These are phyloP conservation scores for Lymantria dispar DNA, from an alignment of 2,888 invertebrate genomes.

Conservation along the genomic window DNA sequence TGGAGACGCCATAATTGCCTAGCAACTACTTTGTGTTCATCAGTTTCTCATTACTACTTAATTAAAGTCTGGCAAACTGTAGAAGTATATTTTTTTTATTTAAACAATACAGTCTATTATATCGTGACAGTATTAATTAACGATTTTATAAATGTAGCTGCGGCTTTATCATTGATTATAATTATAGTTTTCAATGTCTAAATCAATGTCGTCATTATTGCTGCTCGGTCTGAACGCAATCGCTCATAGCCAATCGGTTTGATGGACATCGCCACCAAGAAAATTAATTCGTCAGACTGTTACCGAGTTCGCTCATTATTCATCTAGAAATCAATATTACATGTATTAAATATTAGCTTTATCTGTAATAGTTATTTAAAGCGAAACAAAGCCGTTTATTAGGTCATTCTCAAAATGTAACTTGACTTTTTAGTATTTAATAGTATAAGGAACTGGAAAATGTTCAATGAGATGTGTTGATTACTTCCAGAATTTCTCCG, in stretches of 20 bases:
- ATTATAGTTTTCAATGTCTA: conserved; percentile 22
- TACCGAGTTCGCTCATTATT: background rate
- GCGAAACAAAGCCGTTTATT: no score
- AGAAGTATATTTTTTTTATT: no score
- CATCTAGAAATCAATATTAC: background rate
- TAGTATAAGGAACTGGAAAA: no score
- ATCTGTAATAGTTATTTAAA: background rate
- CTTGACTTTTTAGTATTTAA: no score
- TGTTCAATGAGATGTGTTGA: no score
- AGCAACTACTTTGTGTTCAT: no score
- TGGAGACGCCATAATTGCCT: no score
- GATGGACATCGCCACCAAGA: conserved; percentile 53
- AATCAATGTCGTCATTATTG: conserved; percentile 28
- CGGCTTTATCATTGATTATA: conserved; percentile 12
- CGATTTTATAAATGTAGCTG: conserved; percentile 8
- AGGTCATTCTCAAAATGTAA: no score
- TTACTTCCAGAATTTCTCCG: no score
- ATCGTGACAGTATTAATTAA: conserved; percentile 19
- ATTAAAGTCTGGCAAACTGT: no score
- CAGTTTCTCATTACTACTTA: no score
- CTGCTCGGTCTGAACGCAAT: conserved; percentile 52
- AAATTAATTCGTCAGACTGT: conserved; percentile 56
- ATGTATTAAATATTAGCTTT: background rate
- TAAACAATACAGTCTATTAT: background rate
- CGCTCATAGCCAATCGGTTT: conserved; percentile 50